phyloP scores from a whole-genome alignment of 2,113 vertebrate genomes.

The Menidia beryllina region DNA sequence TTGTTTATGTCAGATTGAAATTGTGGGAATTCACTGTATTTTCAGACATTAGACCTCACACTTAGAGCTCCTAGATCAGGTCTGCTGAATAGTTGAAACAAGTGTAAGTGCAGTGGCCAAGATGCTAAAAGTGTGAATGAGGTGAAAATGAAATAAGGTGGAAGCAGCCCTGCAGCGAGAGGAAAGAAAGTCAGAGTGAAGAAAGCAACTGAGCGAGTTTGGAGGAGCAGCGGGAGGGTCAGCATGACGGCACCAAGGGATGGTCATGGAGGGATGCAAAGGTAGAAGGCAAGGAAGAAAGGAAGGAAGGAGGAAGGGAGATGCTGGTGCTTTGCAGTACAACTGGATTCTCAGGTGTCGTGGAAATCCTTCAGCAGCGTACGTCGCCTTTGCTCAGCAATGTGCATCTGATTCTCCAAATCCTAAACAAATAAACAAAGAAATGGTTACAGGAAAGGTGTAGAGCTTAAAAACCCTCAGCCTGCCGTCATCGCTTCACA shows the following conservation, averaged over 20 bases:
- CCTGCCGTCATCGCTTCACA: too few relatives aligned
- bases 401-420: constrained; percentile 99
- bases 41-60: constrained; percentile 8
- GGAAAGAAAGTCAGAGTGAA: constrained; percentile 23
- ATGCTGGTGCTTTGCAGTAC: constrained; percentile 69
- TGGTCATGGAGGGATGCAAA: constrained; percentile 50
- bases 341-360: constrained; percentile 88
- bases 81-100: constrained; percentile 33
- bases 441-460: background rate
- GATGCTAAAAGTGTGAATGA: constrained; percentile 36
- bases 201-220: constrained; percentile 34
- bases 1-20: background rate
- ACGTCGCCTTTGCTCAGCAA: constrained; percentile 97
- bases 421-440: constrained; percentile 82
- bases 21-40: background rate
- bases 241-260: constrained; percentile 38
- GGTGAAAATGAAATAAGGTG: constrained; percentile 8
- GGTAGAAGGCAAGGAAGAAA: constrained; percentile 23
- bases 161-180: constrained; percentile 63
- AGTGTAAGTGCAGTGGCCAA: constrained; percentile 31
- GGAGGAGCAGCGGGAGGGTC: constrained; percentile 27
- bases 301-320: constrained; percentile 40
- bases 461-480: too few relatives aligned
- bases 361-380: constrained; percentile 99
- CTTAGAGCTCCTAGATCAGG: constrained; percentile 18